These are phyloP conservation scores for Ischnus inquisitorius DNA, from an alignment of 2,888 invertebrate species.

Conservation along the genomic window DNA sequence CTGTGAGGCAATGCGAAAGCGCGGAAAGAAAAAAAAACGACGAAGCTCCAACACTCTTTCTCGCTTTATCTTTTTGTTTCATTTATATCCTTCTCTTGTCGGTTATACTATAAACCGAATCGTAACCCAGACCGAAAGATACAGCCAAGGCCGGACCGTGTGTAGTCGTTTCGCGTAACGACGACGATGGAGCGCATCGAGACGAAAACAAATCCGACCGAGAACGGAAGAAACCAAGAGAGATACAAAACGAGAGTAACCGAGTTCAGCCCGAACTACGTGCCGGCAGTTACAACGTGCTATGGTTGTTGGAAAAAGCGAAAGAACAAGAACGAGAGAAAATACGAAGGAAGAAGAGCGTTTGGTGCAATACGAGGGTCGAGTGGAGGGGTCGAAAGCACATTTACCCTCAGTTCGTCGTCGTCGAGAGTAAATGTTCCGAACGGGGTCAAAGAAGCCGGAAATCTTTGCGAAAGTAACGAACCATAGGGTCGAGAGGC, in stretches of 20 bases:
- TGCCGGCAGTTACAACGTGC: conserved; percentile 7
- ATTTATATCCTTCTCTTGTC: neutral
- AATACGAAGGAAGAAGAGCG: conserved; percentile 25
- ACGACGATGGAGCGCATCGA: conserved; percentile 35
- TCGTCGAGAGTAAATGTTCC: conserved; percentile 72
- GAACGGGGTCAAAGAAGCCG: conserved; percentile 64
- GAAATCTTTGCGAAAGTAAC: conserved; percentile 39
- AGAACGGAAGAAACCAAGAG: conserved; percentile 31
- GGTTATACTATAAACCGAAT: conserved; percentile 46
- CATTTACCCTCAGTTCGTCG: conserved; percentile 7
- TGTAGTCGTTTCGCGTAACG: conserved; percentile 53
- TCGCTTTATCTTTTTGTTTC: conserved; percentile 21
- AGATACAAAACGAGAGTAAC: conserved; percentile 27
- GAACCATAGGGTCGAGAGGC: conserved; percentile 20
- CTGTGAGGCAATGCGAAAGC: conserved; percentile 37
- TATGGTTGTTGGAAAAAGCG: conserved; percentile 10
- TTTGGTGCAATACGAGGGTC: conserved; percentile 15
- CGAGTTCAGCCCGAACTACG: conserved; percentile 24
- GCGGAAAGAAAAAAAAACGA: conserved; percentile 63
- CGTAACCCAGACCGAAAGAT: conserved; percentile 37
- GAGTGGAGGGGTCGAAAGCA: conserved; percentile 24
- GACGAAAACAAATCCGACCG: conserved; percentile 48
- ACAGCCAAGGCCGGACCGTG: conserved; percentile 29
- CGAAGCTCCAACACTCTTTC: conserved; percentile 43
- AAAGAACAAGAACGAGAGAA: conserved; percentile 10